Percentiles rank a stretch among this genome's conserved stretches.
Conservation (phyloP, 2,113 vertebrate species). For the Scytalopus superciliaris region DNA sequence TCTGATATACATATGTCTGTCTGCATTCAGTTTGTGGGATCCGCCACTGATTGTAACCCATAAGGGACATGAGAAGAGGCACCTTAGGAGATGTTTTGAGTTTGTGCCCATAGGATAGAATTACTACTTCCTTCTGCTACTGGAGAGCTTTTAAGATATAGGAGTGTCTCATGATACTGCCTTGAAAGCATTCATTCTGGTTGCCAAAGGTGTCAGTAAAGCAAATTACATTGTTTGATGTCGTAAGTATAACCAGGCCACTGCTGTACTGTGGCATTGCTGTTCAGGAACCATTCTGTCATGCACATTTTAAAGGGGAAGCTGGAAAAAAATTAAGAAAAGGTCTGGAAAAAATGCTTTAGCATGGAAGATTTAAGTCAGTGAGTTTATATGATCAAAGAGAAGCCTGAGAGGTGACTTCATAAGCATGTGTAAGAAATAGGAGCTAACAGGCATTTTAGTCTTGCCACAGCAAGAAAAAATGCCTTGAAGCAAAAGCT, state of each 20-base stretch:
- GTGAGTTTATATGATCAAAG: neutral
- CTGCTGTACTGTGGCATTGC: neutral
- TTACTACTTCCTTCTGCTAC: neutral
- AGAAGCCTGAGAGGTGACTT: neutral
- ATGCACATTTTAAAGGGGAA: neutral
- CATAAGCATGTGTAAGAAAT: neutral
- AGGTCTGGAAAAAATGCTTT: neutral
- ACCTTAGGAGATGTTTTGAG: neutral
- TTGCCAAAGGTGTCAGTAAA: neutral
- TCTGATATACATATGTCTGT: neutral
- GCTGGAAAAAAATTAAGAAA: neutral
- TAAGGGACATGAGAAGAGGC: neutral
- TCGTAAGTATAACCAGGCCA: neutral
- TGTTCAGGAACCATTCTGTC: neutral
- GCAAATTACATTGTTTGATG: neutral
- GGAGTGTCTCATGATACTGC: neutral
- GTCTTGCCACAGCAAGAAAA: constrained; percentile 10
- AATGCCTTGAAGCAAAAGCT: constrained; percentile 20
- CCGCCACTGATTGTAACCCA: neutral
- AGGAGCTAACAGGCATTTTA: neutral
- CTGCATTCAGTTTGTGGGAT: neutral
- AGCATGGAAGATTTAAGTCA: neutral
- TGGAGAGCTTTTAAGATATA: neutral
- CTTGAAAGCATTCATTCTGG: neutral
- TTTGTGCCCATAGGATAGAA: neutral